Evolutionary conservation across 2,888 invertebrate species (phyloP).

Genomic region (Nezara viridula): DNA sequence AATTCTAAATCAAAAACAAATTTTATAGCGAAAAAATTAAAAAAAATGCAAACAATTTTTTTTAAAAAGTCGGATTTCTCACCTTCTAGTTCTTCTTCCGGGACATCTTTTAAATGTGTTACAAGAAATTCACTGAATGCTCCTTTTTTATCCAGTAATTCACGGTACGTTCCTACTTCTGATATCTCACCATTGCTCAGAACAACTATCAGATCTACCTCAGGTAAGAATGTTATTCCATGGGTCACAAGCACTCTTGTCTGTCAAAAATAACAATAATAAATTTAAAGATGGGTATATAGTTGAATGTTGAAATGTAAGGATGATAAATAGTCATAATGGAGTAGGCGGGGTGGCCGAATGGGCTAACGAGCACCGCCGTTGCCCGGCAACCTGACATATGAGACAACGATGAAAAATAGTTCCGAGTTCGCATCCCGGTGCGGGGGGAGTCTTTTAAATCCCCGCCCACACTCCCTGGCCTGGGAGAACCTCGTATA

Average conservation of each 20-base stretch:
- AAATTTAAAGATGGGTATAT: not conserved
- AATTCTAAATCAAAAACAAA: conserved; percentile 8
- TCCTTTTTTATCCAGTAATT: conserved; percentile 71
- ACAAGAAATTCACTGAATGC: conserved; percentile 67
- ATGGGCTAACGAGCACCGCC: too few species aligned
- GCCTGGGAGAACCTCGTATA: too few species aligned
- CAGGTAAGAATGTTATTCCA: conserved; percentile 73
- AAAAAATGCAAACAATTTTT: not conserved
- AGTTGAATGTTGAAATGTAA: too few species aligned
- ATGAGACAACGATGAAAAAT: too few species aligned
- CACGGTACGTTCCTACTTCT: conserved; percentile 73
- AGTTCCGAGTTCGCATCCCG: too few species aligned
- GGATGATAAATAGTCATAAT: too few species aligned
- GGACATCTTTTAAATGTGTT: conserved; percentile 60
- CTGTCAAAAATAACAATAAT: not conserved
- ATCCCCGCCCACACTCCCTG: too few species aligned
- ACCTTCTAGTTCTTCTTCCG: conserved; percentile 60
- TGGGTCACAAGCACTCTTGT: conserved; percentile 76
- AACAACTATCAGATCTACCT: conserved; percentile 73
- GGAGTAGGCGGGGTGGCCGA: too few species aligned
- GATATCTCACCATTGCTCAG: conserved; percentile 72
- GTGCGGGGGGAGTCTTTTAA: too few species aligned
- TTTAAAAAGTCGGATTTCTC: not conserved
- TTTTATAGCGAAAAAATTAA: not conserved
- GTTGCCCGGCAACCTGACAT: too few species aligned